Evolutionary conservation across 2,797 vertebrate species (phyloP), one percentile per base, ranked within the genome.

Genomic region (Adrianichthys oophorus): DNA sequence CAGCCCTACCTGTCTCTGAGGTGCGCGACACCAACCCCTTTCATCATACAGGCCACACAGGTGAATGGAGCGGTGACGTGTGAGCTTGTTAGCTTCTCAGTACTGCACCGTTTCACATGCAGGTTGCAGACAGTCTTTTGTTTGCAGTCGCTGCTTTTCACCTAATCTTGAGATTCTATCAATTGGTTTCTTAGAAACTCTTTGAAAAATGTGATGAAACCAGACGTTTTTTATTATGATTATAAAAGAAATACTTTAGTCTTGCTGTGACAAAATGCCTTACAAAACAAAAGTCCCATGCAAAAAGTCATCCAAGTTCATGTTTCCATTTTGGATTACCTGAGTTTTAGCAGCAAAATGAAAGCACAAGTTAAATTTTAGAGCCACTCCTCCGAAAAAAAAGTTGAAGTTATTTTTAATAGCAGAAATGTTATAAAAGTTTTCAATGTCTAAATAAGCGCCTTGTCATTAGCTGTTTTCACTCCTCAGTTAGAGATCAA

Each of bases 151-250:
- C 74, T 68, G 79, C 65, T 79, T 76, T 74, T 81, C 75, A 45
- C 62, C 70, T 76, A 74, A 60, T 74, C 61, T 69, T 75, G 79
- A 83, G 85, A 85, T 70, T 80, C 82, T 85, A 84, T 72, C 45
- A 21, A 12, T 21, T 48, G 32, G 18, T 80, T 89, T 88, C 82
- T 77, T 72, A 87, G 86, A 89, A 90, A 68, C 53, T 49, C 18
- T 48, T 72, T 72, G 77, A 85, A 81, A 76, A 46, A 40, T 71
- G 76, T 75, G 62, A n/a, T n/a, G n/a, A n/a, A n/a, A 37, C 10
- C 10, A 13, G 4, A 37, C 12, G 3, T 37, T 37, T 37, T 8
- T 32, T 37, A 13, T 37, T 13, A 37, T 13, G 19, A 21, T 21
- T 21, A 21, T 21, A 21, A 21, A 21, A 21, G 19, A 21, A 21